Evolutionary conservation across 2,888 invertebrate genomes (phyloP).

Genomic region (Andrena minutula): DNA sequence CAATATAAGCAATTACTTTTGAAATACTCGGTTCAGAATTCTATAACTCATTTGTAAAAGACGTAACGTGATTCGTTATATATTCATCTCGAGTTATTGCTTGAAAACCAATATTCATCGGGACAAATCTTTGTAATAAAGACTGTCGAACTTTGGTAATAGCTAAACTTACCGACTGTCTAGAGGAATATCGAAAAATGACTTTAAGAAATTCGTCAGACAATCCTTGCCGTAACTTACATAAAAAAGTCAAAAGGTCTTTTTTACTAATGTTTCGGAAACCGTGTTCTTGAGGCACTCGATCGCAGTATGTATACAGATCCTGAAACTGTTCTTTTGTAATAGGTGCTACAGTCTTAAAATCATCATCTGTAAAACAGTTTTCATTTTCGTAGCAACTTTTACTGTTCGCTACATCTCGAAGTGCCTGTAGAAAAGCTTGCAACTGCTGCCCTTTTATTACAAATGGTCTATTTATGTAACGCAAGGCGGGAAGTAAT

Average conservation of each 20-base stretch:
- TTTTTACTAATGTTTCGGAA: no score
- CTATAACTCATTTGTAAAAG: no score
- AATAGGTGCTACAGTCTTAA: not conserved
- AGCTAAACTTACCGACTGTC: slow-evolving; percentile 18
- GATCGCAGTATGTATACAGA: slow-evolving; percentile 12
- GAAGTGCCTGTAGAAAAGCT: slow-evolving; percentile 5
- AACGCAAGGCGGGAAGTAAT: slow-evolving; percentile 5
- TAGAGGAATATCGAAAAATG: slow-evolving; percentile 13
- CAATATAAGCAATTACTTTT: slow-evolving; percentile 41
- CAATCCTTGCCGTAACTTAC: slow-evolving; percentile 13
- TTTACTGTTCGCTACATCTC: slow-evolving; percentile 1
- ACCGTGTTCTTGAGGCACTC: no score
- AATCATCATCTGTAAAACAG: slow-evolving; percentile 12
- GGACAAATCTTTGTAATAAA: slow-evolving; percentile 17
- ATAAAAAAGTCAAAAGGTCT: no score
- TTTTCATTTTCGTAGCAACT: slow-evolving; percentile 8
- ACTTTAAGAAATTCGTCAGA: slow-evolving; percentile 11
- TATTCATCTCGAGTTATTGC: slow-evolving; percentile 12
- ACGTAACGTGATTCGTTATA: no score
- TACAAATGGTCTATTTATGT: slow-evolving; percentile 11
- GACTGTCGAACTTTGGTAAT: slow-evolving; percentile 5
- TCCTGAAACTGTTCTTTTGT: slow-evolving; percentile 8
- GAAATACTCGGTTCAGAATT: not conserved
- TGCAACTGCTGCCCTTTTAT: slow-evolving; percentile 11
- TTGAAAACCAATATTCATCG: slow-evolving; percentile 14